phyloP scores from a whole-genome alignment of 2,888 invertebrate species.

The Perdita meconis region DNA sequence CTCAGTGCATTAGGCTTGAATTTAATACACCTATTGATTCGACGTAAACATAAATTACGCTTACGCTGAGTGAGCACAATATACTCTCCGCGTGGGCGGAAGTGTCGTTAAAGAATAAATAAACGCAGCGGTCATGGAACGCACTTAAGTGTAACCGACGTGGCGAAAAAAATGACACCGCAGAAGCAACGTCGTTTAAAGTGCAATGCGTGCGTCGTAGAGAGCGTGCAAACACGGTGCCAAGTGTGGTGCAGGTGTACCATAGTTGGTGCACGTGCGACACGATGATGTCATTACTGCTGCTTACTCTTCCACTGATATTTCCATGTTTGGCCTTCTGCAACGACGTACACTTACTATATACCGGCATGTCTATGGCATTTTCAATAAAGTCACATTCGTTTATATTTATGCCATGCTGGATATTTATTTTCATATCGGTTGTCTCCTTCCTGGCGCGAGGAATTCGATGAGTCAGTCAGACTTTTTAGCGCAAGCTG shows the following conservation, averaged over 20 bases:
- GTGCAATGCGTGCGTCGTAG: conserved; percentile 36
- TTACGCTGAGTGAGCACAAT: background rate
- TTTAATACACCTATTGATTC: background rate
- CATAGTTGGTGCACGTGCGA: conserved; percentile 68
- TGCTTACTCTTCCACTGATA: conserved; percentile 55
- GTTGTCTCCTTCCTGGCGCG: background rate
- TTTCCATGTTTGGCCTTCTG: conserved; percentile 48
- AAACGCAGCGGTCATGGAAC: conserved; percentile 4
- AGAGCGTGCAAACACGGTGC: conserved; percentile 48
- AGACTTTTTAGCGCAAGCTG: background rate
- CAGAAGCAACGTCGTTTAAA: conserved; percentile 41
- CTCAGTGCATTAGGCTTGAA: too few relatives aligned
- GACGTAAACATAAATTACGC: background rate
- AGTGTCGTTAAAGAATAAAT: conserved; percentile 8
- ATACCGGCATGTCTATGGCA: conserved; percentile 6
- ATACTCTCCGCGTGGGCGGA: background rate
- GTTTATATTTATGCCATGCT: background rate
- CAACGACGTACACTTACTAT: conserved; percentile 17
- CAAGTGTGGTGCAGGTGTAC: conserved; percentile 62
- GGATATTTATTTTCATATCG: background rate
- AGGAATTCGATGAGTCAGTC: background rate
- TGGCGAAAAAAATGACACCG: background rate
- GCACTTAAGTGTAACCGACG: background rate
- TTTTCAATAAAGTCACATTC: background rate
- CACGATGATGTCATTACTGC: conserved; percentile 68